Conservation (phyloP, 2,888 invertebrate species). For the Trichopoda pennipes region DNA sequence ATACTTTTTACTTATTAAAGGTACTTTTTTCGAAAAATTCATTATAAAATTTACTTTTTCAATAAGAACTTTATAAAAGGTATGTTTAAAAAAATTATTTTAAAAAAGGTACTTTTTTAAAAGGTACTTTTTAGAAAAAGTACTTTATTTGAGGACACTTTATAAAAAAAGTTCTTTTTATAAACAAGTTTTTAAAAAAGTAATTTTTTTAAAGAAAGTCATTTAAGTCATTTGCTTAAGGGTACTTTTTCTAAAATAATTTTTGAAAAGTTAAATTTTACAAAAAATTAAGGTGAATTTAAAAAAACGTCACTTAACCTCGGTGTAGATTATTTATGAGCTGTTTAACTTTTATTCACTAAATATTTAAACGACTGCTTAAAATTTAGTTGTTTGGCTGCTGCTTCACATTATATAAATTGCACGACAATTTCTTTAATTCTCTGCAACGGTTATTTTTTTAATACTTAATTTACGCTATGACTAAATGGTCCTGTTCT, state of each 20-base stretch:
- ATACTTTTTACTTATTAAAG: too few relatives aligned
- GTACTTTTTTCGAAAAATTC: too few relatives aligned
- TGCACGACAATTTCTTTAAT: constrained; percentile 10
- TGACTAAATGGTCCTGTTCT: neutral
- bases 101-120: neutral
- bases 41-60: too few relatives aligned
- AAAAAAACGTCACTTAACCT: neutral
- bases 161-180: neutral
- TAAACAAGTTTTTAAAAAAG: neutral
- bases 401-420: constrained; percentile 32
- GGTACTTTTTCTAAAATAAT: too few relatives aligned
- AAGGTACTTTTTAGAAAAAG: neutral
- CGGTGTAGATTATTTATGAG: constrained; percentile 27
- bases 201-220: neutral
- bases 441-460: neutral
- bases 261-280: too few relatives aligned
- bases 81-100: too few relatives aligned
- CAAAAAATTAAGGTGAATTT: too few relatives aligned
- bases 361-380: constrained; percentile 16
- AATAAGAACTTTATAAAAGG: too few relatives aligned
- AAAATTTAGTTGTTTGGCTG: constrained; percentile 9
- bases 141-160: neutral
- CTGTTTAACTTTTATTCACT: constrained; percentile 13
- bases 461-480: neutral
- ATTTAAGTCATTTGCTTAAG: neutral